phyloP scores from a whole-genome alignment of 2,113 vertebrate genomes.

The Phasianus colchicus region DNA sequence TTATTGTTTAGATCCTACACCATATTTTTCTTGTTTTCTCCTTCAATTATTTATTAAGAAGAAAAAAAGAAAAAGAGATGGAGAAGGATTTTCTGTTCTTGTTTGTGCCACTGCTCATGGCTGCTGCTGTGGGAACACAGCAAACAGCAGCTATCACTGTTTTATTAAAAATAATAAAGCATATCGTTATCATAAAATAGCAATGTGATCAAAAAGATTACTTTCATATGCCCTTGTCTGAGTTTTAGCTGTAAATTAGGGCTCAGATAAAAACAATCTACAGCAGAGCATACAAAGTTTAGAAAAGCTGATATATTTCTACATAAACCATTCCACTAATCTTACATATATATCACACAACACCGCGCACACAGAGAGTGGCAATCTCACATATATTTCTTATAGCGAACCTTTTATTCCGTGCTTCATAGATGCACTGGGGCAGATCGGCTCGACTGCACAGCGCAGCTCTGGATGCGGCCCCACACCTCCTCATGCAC shows the following conservation, averaged over 20 bases:
- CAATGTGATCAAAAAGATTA: slow-evolving; percentile 34
- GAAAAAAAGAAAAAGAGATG: background rate
- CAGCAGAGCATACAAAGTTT: background rate
- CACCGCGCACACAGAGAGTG: background rate
- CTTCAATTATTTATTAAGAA: slow-evolving; percentile 65
- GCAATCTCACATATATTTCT: background rate
- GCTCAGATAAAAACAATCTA: slow-evolving; percentile 15
- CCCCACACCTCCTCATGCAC: background rate
- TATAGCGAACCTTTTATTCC: background rate
- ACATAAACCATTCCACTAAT: background rate
- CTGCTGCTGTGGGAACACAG: slow-evolving; percentile 36
- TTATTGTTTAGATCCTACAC: slow-evolving; percentile 43
- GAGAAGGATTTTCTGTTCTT: slow-evolving; percentile 38
- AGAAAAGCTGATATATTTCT: slow-evolving; percentile 29
- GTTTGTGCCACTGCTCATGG: slow-evolving; percentile 29
- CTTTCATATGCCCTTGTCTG: slow-evolving; percentile 1
- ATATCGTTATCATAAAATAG: slow-evolving; percentile 58
- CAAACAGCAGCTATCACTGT: slow-evolving; percentile 26
- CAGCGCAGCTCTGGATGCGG: background rate
- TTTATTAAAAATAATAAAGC: slow-evolving; percentile 72
- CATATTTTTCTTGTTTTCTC: slow-evolving; percentile 51
- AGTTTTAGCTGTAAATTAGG: slow-evolving; percentile 38
- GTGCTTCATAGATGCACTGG: background rate
- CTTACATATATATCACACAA: background rate
- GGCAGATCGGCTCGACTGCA: background rate